Evolutionary conservation across 2,113 vertebrate species (phyloP), one percentile per base, ranked within the genome.

Genomic region (Cynocephalus volans): DNA sequence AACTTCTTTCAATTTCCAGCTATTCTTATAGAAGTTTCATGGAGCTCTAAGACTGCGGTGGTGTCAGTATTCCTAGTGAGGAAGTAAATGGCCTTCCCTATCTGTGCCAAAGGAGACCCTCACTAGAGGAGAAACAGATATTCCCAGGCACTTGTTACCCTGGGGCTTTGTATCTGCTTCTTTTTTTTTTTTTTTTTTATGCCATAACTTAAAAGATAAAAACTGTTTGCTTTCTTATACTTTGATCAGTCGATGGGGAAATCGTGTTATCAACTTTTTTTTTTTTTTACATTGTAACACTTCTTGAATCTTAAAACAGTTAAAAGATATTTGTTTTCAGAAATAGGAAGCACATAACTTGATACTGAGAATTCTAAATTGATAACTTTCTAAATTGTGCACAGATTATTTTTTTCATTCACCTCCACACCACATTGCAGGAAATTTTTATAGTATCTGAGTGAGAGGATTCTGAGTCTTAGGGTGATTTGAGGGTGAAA

Each of bases 71-170:
- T 54, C 28, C 45, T 5, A 1, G 50, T 2, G 31, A 45, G 50
- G 73, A 45, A 21, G 48, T 33, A 0, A 28, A n/a, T 14, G 23
- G 24, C 52, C 24, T 19, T 33, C 19, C 36, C 12, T 5, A 6
- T 1, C 50, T 23, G n/a, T 19, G 18, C 72, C 3, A 3, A 5
- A 28, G 21, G 10, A 6, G 11, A 11, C 8, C 21, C 12, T 33
- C 6, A 1, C 52, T 17, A 0, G 4, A 36, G n/a, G 10, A 8
- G 1, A 0, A 11, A 3, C 31, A 3, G 48, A 24, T 1, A 2
- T 31, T 36, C 56, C 36, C 26, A 19, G 69, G 50, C 41, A 7
- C 4, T 75, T 1, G 2, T 31, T 3, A 11, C 4, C 11, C 67
- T 24, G 17, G 7, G 36, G 50, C 48, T 48, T 6, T 33, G 19